Base-by-base conservation (phyloP, 2,888 invertebrate genomes). In the Aphodius granarius region DNA sequence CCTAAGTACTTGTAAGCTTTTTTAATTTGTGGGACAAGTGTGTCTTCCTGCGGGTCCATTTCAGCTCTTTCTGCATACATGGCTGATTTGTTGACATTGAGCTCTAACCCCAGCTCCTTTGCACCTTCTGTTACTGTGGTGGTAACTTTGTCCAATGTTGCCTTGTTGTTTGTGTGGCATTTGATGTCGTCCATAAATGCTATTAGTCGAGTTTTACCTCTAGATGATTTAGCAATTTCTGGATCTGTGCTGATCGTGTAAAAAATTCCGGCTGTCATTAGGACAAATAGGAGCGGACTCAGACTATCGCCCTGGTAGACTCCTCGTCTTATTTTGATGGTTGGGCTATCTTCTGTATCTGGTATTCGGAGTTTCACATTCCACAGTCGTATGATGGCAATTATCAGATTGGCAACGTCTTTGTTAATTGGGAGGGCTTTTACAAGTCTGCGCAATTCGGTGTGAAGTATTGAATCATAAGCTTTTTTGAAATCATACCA, bases 401-500 rank as follows among this genome's bases (percentile, higher is more conserved):
- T 13, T 16, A 73, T 43, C 4, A 66, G 19, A 4, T 20, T 22
- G 3, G 63, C 63, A 1, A 71, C 15, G 15, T 74, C 21, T 5
- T 64, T 9, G 4, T 73, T 43, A 6, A 73, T 73, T 13, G 76
- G 76, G n/a, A 73, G 71, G 15, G 76, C 73, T 19, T 16, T 16
- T 9, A 76, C 23, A 5, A 74, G 19, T 63, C 9, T 22, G 21
- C 63, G 68, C 19, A 76, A 21, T 3, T 22, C 71, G 9, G 18
- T n/a, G 23, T 76, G 74, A 23, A 43, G 18, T 15, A 76, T 19
- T 15, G 70, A 43, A 21, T 76, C 71, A 21, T 64, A 76, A 13
- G 71, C 76, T 18, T 76, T 76, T 3, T 5, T 13, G 17, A 76
- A 76, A 43, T 76, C 66, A 16, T 73, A 76, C 76, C 76, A 76